These are phyloP conservation scores for Erynnis tages DNA, from an alignment of 2,888 invertebrate genomes.

Conservation along the genomic window DNA sequence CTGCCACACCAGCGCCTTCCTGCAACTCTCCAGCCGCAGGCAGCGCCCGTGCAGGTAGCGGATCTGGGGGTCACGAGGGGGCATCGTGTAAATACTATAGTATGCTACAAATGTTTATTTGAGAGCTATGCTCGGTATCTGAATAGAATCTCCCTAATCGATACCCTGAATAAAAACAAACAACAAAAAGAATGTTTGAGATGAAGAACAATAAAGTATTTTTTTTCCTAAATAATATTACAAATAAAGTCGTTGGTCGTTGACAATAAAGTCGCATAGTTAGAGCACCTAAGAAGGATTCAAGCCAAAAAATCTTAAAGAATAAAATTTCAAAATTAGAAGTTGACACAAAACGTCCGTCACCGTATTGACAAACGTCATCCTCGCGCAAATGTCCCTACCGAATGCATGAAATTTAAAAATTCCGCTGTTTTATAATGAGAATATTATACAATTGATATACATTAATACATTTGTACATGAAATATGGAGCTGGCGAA, in stretches of 20 bases:
- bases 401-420: constrained; percentile 17
- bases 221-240: too few species aligned
- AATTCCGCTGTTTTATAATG: constrained; percentile 33
- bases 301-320: background rate
- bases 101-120: background rate
- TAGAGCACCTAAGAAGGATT: too few species aligned
- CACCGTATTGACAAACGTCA: constrained; percentile 20
- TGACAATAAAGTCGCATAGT: too few species aligned
- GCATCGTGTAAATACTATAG: background rate
- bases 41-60: constrained; percentile 80
- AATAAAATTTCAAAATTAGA: constrained; percentile 16
- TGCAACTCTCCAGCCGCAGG: constrained; percentile 90
- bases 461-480: constrained; percentile 4
- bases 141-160: too few species aligned
- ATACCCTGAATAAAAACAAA: too few species aligned
- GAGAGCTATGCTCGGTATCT: too few species aligned
- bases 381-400: constrained; percentile 22
- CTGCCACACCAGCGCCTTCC: constrained; percentile 94
- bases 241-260: too few species aligned
- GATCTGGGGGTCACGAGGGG: constrained; percentile 54
- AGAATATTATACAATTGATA: constrained; percentile 25
- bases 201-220: too few species aligned
- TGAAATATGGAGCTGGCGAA: constrained; percentile 54
- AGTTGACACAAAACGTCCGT: constrained; percentile 3
- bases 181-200: too few species aligned